Percentiles rank a stretch among this genome's conserved stretches.
phyloP scores from a whole-genome alignment of 1,140 invertebrate species.

The Drosophila suzukii region DNA sequence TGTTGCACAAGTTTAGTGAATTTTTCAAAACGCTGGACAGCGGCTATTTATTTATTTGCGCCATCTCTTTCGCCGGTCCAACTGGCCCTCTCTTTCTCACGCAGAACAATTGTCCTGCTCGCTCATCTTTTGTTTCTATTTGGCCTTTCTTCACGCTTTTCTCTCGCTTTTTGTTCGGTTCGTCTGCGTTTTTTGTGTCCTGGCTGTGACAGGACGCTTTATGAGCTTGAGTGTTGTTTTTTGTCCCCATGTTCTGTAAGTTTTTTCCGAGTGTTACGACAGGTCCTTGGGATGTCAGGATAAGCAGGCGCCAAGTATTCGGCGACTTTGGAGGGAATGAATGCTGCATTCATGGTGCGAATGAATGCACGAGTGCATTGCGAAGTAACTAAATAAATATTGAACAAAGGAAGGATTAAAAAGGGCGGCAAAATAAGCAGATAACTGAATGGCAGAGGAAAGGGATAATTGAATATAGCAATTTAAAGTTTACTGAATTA shows the following conservation, averaged over 20 bases:
- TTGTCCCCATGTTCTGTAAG: slow-evolving; percentile 15
- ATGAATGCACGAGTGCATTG: slow-evolving; percentile 29
- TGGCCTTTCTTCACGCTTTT: slow-evolving; percentile 23
- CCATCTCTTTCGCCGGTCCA: background rate
- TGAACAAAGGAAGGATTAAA: background rate
- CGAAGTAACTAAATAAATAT: slow-evolving; percentile 34
- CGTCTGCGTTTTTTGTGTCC: slow-evolving; percentile 23
- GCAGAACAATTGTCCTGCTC: slow-evolving; percentile 35
- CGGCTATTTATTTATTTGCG: slow-evolving; percentile 1
- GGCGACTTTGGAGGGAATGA: slow-evolving; percentile 31
- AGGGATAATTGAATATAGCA: background rate
- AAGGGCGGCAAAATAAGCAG: background rate
- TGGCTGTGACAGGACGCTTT: slow-evolving; percentile 41
- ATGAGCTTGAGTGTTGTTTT: slow-evolving; percentile 48
- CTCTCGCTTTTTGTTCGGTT: slow-evolving; percentile 12
- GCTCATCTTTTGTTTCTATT: slow-evolving; percentile 37
- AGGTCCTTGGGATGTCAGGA: slow-evolving; percentile 47
- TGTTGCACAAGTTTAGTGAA: background rate
- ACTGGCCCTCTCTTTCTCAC: slow-evolving; percentile 5
- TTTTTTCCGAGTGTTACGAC: slow-evolving; percentile 34
- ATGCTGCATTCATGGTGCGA: slow-evolving; percentile 18
- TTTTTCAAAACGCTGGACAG: background rate
- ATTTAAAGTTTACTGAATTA: background rate
- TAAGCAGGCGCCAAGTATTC: slow-evolving; percentile 44
- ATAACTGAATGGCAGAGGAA: background rate